A percentile compares a stretch with the other conserved stretches of the same genome.
These are phyloP conservation scores for Zaprionus davidi DNA, from an alignment of 1,140 invertebrate genomes.

Conservation along the genomic window DNA sequence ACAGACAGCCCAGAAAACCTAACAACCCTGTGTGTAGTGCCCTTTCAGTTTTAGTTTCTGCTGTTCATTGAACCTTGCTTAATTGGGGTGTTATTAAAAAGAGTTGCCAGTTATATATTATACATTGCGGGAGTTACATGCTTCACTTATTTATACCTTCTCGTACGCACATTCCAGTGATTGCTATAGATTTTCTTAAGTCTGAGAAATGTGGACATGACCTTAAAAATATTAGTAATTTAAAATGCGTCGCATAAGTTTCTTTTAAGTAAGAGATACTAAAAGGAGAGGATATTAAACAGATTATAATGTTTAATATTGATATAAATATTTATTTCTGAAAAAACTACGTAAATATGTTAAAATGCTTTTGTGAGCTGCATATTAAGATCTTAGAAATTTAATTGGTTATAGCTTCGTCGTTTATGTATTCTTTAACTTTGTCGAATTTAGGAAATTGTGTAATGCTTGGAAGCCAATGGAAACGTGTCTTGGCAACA, in stretches of 20 bases:
- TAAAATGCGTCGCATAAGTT: too few species aligned
- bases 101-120: constrained; percentile 14
- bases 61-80: constrained; percentile 69
- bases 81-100: constrained; percentile 49
- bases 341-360: too few species aligned
- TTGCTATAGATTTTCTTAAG: too few species aligned
- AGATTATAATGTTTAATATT: neutral
- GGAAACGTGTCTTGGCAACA: neutral
- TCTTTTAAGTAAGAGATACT: too few species aligned
- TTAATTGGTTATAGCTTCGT: neutral
- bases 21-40: constrained; percentile 64
- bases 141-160: neutral
- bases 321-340: neutral
- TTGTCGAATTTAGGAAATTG: neutral
- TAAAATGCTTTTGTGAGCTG: too few species aligned
- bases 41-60: constrained; percentile 45
- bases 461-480: neutral
- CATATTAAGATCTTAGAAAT: too few species aligned
- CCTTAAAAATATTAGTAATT: too few species aligned
- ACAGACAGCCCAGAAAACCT: constrained; percentile 28
- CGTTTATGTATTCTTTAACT: neutral
- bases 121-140: neutral
- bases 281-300: too few species aligned
- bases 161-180: too few species aligned
- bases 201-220: too few species aligned